Percentiles rank a stretch among this genome's conserved stretches.
Evolutionary conservation across 37 sponge, comb jelly and placozoan species (phyloP).

Genomic region (Ephydatia muelleri): DNA sequence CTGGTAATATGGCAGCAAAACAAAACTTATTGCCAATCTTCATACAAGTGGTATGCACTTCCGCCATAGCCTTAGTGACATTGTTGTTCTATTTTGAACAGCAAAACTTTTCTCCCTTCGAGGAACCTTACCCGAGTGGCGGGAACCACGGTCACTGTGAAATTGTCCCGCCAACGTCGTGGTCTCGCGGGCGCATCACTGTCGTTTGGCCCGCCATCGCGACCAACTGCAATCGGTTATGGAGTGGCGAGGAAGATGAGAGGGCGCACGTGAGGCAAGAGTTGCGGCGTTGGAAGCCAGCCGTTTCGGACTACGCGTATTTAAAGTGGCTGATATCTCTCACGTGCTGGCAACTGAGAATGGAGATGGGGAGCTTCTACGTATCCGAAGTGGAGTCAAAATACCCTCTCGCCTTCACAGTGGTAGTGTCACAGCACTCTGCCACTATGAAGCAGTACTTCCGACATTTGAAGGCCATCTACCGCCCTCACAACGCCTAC

Average conservation of each 20-base stretch:
- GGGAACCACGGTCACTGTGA: neutral
- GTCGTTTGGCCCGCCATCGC: neutral
- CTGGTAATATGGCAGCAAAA: neutral
- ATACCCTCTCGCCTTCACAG: slow-evolving; percentile 22
- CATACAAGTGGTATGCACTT: neutral
- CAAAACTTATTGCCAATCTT: neutral
- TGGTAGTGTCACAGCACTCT: slow-evolving; percentile 13
- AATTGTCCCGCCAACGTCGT: neutral
- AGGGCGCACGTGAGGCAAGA: neutral
- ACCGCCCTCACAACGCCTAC: slow-evolving; percentile 36
- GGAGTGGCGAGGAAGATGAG: slow-evolving; percentile 3
- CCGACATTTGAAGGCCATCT: slow-evolving; percentile 29
- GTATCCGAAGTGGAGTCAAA: slow-evolving; percentile 19
- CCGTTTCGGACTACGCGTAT: slow-evolving; percentile 7
- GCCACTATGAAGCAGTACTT: slow-evolving; percentile 13
- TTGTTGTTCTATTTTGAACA: neutral
- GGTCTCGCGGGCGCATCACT: neutral
- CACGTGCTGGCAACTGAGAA: slow-evolving; percentile 3
- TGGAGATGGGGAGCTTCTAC: slow-evolving; percentile 33
- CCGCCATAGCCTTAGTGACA: neutral
- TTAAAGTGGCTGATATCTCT: neutral
- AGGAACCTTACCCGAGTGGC: neutral
- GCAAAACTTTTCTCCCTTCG: neutral
- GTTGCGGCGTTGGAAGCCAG: neutral
- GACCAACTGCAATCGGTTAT: neutral